Conservation (phyloP, 2,113 vertebrate species). For the Bombycilla garrulus region DNA sequence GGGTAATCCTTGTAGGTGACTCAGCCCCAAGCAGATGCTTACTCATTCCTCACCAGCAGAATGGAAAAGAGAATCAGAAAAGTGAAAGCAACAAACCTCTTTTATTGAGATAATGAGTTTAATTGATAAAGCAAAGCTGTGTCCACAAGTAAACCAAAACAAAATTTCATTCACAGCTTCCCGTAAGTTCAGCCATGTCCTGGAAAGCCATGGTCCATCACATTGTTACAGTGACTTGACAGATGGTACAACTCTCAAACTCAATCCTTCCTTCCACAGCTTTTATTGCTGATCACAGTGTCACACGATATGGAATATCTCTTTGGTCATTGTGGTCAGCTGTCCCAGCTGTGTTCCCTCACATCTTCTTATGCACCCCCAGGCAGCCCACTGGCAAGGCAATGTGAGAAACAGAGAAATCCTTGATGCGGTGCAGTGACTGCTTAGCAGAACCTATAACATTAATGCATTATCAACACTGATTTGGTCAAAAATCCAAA, state of each 20-base stretch:
- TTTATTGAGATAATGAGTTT: neutral
- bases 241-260: neutral
- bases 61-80: neutral
- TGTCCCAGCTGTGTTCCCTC: neutral
- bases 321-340: neutral
- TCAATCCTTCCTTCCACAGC: neutral
- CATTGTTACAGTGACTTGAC: rapidly evolving
- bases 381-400: neutral
- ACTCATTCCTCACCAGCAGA: neutral
- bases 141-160: neutral
- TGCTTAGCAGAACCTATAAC: neutral
- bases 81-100: neutral
- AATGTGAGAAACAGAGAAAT: neutral
- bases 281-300: neutral
- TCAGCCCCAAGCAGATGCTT: neutral
- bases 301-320: neutral
- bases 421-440: neutral
- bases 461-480: neutral
- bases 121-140: neutral
- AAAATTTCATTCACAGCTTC: neutral
- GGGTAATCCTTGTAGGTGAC: neutral
- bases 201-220: neutral
- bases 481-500: neutral
- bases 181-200: neutral
- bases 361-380: neutral